Base-by-base conservation (phyloP, 2,797 vertebrate genomes). In the Microctenopoma steveboyesi region DNA sequence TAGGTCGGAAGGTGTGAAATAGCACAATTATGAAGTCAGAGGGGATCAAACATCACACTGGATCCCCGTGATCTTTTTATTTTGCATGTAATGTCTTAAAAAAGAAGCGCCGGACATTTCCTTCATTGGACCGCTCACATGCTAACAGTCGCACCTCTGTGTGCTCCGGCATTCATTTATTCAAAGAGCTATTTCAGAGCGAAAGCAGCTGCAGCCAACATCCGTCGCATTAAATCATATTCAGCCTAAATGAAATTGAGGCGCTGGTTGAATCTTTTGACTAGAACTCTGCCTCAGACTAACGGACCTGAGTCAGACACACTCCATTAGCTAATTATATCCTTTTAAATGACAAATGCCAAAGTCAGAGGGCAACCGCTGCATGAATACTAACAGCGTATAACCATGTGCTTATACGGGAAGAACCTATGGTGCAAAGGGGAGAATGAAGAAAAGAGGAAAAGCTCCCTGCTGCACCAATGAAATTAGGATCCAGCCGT, bases 271-370 rank as follows among this genome's bases (percentile, higher is more conserved):
- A 71, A 78, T 85, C 64, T 70, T 79, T 73, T 47, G 65, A 86
- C 74, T 55, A 72, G 53, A 73, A 62, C 61, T 78, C 53, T 40
- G 76, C 78, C 58, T 81, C 78, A 27, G 74, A 74, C 66, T 56
- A 69, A 74, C 79, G 68, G 87, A 82, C 84, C 80, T 67, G 71
- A 83, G 63, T 78, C 75, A 76, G 57, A 86, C 73, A 64, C 69
- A 50, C 81, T 91, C 82, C 89, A 91, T 93, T 92, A 92, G 89
- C 89, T 88, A 89, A 92, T 91, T 90, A 91, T 87, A 78, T 63
- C 47, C 75, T 78, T 73, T 76, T 85, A 88, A 86, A 91, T 81
- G 84, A 88, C 83, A 80, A 85, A 88, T 72, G 84, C 73, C 73
- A 53, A 50, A 78, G 83, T 82, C 82, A 64, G 73, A 69, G 82